Conservation (phyloP, 2,797 vertebrate genomes). For the Sparidentex hasta region DNA sequence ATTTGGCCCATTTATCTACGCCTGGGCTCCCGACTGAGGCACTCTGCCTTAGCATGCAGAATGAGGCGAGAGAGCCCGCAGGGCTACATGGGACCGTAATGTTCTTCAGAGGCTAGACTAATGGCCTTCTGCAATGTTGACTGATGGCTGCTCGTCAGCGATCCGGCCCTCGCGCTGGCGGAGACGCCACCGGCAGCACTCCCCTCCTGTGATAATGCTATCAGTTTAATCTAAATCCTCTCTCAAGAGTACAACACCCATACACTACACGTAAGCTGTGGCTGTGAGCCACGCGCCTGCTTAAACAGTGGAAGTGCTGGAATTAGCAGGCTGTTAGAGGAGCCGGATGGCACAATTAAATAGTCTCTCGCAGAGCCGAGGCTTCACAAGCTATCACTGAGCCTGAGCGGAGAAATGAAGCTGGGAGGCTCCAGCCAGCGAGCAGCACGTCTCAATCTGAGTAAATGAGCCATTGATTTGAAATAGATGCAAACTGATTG, state of each 20-base stretch:
- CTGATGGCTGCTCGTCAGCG: conserved; percentile 69
- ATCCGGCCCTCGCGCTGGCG: conserved; percentile 16
- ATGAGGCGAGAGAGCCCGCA: conserved; percentile 47
- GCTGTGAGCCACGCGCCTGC: conserved; percentile 62
- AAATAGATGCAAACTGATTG: conserved; percentile 34
- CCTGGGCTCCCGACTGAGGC: conserved; percentile 61
- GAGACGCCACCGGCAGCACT: conserved; percentile 29
- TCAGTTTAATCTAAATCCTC: conserved; percentile 82
- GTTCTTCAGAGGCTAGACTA: conserved; percentile 60
- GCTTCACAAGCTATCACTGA: conserved; percentile 54
- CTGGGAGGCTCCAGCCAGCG: conserved; percentile 51
- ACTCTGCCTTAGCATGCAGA: conserved; percentile 67
- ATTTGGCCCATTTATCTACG: conserved; percentile 80
- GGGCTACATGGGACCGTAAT: conserved; percentile 39
- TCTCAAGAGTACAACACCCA: conserved; percentile 53
- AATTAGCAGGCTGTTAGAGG: conserved; percentile 76
- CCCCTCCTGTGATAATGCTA: conserved; percentile 72
- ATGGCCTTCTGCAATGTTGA: conserved; percentile 69
- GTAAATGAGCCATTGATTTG: conserved; percentile 55
- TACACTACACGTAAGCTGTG: conserved; percentile 61
- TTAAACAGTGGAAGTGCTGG: conserved; percentile 64
- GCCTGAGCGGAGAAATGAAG: conserved; percentile 24
- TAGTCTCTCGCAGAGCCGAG: conserved; percentile 50
- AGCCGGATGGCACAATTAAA: conserved; percentile 67
- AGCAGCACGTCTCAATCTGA: conserved; percentile 45